Conservation (phyloP, 2,888 invertebrate species). For the Acleris sparsana region DNA sequence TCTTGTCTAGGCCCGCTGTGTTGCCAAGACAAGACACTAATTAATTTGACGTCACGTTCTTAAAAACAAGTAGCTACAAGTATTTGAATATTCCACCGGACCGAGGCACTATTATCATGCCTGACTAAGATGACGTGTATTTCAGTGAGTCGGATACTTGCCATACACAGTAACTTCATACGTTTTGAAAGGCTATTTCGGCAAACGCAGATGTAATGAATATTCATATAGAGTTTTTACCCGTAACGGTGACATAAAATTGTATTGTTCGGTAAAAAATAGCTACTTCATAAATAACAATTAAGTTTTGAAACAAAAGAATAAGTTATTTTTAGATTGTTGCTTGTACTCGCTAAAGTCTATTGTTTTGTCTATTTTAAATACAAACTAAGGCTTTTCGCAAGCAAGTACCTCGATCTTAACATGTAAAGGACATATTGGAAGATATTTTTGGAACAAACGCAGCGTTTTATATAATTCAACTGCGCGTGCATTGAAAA, state of each 20-base stretch:
- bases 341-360: constrained; percentile 40
- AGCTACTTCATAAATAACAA: constrained; percentile 68
- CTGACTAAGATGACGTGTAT: neutral
- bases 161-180: constrained; percentile 19
- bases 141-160: neutral
- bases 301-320: constrained; percentile 63
- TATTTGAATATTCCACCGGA: too few relatives aligned
- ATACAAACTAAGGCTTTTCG: constrained; percentile 46
- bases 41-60: too few relatives aligned
- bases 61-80: too few relatives aligned
- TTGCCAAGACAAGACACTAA: too few relatives aligned
- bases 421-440: too few relatives aligned
- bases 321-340: constrained; percentile 61
- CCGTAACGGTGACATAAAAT: constrained; percentile 76
- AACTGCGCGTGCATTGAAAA: too few relatives aligned
- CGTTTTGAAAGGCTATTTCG: constrained; percentile 40
- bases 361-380: constrained; percentile 43
- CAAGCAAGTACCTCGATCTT: constrained; percentile 28
- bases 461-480: too few relatives aligned
- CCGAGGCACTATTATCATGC: too few relatives aligned
- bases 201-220: constrained; percentile 48
- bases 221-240: constrained; percentile 74
- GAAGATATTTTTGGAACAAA: too few relatives aligned
- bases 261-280: constrained; percentile 74
- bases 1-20: too few relatives aligned